A percentile compares a stretch with the other conserved stretches of the same genome.
Conservation (phyloP, 2,113 vertebrate species). For the Entelurus aequoreus region DNA sequence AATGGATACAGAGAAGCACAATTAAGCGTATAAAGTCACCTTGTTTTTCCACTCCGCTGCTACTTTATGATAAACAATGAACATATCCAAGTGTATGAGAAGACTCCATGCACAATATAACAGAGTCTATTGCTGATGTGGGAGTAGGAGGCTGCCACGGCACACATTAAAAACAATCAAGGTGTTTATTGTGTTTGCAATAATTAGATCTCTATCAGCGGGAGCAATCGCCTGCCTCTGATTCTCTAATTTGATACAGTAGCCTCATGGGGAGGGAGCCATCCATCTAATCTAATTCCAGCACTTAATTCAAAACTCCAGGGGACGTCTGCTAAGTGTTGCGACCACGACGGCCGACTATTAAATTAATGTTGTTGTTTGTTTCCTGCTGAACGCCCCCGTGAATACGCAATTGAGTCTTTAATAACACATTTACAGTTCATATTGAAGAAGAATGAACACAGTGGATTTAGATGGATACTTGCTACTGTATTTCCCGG, state of each 20-base stretch:
- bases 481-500: too few relatives aligned
- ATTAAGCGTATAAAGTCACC: too few relatives aligned
- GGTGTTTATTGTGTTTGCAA: slow-evolving; percentile 67
- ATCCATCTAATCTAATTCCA: slow-evolving; percentile 59
- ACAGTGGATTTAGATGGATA: too few relatives aligned
- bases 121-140: not conserved
- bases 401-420: not conserved
- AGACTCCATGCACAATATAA: too few relatives aligned
- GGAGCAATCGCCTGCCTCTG: slow-evolving; percentile 43
- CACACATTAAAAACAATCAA: slow-evolving; percentile 61
- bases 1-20: too few relatives aligned
- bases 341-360: slow-evolving; percentile 38
- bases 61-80: too few relatives aligned
- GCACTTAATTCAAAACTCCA: slow-evolving; percentile 66
- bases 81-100: too few relatives aligned
- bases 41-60: too few relatives aligned
- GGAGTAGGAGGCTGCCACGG: not conserved
- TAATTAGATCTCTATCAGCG: slow-evolving; percentile 66
- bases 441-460: too few relatives aligned
- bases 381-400: slow-evolving; percentile 30
- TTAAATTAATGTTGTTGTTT: slow-evolving; percentile 68
- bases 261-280: slow-evolving; percentile 58
- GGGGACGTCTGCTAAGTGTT: slow-evolving; percentile 57
- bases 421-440: slow-evolving; percentile 13
- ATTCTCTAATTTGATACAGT: slow-evolving; percentile 64